Evolutionary conservation across 2,888 invertebrate genomes (phyloP), one percentile per base, ranked within the genome.

Genomic region (Reticulitermes lucifugus): DNA sequence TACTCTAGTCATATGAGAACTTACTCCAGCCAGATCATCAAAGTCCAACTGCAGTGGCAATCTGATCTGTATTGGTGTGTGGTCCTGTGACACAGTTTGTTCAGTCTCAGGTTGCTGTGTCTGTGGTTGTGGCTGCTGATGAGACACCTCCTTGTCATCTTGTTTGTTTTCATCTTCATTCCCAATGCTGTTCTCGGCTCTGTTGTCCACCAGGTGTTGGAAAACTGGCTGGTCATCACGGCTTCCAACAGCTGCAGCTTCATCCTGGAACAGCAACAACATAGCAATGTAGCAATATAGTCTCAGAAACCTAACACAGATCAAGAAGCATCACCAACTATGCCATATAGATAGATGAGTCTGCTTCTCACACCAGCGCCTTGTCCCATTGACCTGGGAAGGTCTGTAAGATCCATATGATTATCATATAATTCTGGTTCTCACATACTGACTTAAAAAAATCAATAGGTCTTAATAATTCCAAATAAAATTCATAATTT

Each of bases 41-140:
- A 97, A 93, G 91, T 96, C 96, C 89, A 97, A 93, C 90, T 96
- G 96, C 85, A 96, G 93, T 86, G 96, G 96, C 90, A 97, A 91
- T 90, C 95, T 96, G 93, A 91, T 93, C 90, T 91, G 94, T 91
- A 55, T 91, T 90, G 85, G 91, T 90, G 79, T 91, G 65, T 82
- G 46, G 10, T 75, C 77, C 9, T 59, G 75, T 18, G n/a, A 51
- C n/a, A 21, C 91, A 59, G 90, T 89, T 79, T 93, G 90, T 87
- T 92, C 91, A 41, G 22, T 6, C 21, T 77, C 77, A 77, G 77
- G n/a, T 22, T 77, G 43, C 21, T 77, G 77, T 77, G 77, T 22
- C 46, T 77, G 77, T 46, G 77, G 0, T 25, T 81, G 41, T 29
- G 35, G 10, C 88, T 86, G 92, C 91, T 86, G 79, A 25, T 75